Percentiles rank a stretch among this genome's conserved stretches.
Conservation (phyloP, 2,888 invertebrate genomes). For the Mechanitis mazaeus region DNA sequence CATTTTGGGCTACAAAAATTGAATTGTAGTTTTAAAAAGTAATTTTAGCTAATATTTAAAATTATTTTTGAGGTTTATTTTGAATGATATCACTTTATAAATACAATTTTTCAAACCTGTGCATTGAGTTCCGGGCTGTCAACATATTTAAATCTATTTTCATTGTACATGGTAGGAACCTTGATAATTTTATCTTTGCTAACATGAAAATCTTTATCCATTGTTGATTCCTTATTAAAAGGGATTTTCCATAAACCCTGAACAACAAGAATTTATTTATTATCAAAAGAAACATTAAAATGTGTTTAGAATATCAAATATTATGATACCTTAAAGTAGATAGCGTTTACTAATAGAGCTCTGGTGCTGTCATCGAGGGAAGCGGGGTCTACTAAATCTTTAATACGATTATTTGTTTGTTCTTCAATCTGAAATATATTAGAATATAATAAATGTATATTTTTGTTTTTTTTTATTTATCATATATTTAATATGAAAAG, state of each 20-base stretch:
- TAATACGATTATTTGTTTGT: slow-evolving; percentile 60
- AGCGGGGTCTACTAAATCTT: slow-evolving; percentile 76
- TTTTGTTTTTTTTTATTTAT: background rate
- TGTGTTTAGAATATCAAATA: no score
- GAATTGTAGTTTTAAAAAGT: no score
- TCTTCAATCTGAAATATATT: slow-evolving; percentile 53
- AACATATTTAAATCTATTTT: slow-evolving; percentile 57
- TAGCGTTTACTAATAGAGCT: slow-evolving; percentile 86
- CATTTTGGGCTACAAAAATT: no score
- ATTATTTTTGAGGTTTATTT: background rate
- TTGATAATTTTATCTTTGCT: slow-evolving; percentile 70
- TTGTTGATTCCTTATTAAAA: slow-evolving; percentile 77
- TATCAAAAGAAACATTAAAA: background rate
- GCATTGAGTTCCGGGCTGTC: slow-evolving; percentile 52
- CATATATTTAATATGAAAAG: background rate
- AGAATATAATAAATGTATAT: background rate
- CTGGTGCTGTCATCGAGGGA: slow-evolving; percentile 72
- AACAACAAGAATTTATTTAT: slow-evolving; percentile 13
- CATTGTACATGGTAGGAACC: slow-evolving; percentile 82
- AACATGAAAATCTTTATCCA: slow-evolving; percentile 79
- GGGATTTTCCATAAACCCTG: slow-evolving; percentile 80
- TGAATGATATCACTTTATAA: background rate
- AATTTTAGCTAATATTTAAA: no score
- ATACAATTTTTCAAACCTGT: slow-evolving; percentile 40
- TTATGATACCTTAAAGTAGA: slow-evolving; percentile 84